phyloP scores from a whole-genome alignment of 2,113 vertebrate species.

The Sterrhoptilus dennistouni region DNA sequence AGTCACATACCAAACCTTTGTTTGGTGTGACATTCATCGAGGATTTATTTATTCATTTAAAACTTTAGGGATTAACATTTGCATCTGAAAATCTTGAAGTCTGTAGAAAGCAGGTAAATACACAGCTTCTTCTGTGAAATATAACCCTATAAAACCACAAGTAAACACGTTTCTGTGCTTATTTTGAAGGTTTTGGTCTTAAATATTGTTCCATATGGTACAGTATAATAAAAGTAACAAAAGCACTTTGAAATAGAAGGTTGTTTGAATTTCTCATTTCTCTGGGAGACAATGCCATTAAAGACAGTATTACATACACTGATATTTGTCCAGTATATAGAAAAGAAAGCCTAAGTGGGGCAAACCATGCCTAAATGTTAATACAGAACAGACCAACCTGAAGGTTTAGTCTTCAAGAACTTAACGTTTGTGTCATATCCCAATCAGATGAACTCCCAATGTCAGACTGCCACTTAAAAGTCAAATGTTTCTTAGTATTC shows the following conservation, averaged over 20 bases:
- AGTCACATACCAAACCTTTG: background rate
- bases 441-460: background rate
- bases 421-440: background rate
- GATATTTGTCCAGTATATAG: background rate
- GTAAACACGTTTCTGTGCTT: background rate
- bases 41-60: background rate
- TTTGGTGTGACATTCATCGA: background rate
- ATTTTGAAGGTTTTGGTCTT: background rate
- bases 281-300: background rate
- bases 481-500: background rate
- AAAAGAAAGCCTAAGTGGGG: background rate
- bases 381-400: background rate
- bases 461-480: background rate
- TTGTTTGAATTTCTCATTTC: background rate
- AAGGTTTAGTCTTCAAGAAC: background rate
- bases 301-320: background rate
- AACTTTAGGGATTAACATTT: background rate
- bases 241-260: background rate
- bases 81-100: conserved; percentile 22
- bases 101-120: background rate
- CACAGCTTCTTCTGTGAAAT: conserved; percentile 44
- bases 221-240: background rate
- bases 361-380: background rate
- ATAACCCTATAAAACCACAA: conserved; percentile 31
- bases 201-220: background rate